These are phyloP conservation scores for Caenorhabditis plicata DNA, from an alignment of 2,888 invertebrate genomes.

Conservation along the genomic window DNA sequence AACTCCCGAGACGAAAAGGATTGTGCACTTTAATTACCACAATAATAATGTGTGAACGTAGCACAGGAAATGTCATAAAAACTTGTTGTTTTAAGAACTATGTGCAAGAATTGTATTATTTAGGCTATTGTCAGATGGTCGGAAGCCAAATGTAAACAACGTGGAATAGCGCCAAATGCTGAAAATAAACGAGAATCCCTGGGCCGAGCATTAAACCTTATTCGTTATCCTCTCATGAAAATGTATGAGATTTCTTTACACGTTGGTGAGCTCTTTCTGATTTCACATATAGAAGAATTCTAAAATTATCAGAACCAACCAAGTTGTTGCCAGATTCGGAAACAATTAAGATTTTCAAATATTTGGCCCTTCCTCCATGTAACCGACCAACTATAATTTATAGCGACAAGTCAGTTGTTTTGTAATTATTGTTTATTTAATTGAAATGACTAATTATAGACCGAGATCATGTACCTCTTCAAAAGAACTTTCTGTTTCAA, in stretches of 20 bases:
- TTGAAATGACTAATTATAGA: slow-evolving; percentile 2
- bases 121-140: slow-evolving; percentile 58
- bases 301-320: slow-evolving; percentile 68
- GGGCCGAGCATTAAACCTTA: slow-evolving; percentile 75
- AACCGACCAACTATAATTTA: slow-evolving; percentile 75
- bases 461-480: slow-evolving; percentile 32
- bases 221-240: slow-evolving; percentile 82
- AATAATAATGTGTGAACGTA: too few relatives aligned
- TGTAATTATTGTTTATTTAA: neutral
- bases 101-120: too few relatives aligned
- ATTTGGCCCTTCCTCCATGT: slow-evolving; percentile 74
- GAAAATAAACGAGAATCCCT: slow-evolving; percentile 76
- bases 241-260: slow-evolving; percentile 80
- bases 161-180: slow-evolving; percentile 73
- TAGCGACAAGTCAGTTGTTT: slow-evolving; percentile 20
- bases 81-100: too few relatives aligned
- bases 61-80: too few relatives aligned
- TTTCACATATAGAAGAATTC: neutral
- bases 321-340: slow-evolving; percentile 78
- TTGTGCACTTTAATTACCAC: too few relatives aligned
- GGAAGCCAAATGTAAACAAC: slow-evolving; percentile 74
- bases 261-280: slow-evolving; percentile 29
- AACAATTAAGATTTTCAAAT: slow-evolving; percentile 74
- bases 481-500: slow-evolving; percentile 45
- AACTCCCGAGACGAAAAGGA: too few relatives aligned